Evolutionary conservation across 1,140 invertebrate species (phyloP), one percentile per base, ranked within the genome.

Genomic region (Acromyrmex echinatior): DNA sequence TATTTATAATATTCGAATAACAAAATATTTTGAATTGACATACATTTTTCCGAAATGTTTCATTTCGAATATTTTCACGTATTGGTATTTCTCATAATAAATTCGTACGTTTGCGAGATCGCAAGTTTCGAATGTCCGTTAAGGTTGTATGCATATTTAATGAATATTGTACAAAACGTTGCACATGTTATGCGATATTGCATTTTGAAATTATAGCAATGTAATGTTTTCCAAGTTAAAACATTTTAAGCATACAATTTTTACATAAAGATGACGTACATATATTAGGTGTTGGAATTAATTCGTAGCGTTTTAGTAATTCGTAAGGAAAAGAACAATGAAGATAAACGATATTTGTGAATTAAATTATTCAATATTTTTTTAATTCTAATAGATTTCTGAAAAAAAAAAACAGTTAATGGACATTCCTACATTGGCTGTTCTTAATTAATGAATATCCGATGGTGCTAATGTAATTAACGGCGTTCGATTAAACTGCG

Each of bases 401-500:
- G 51, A 9, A 58, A 12, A 18, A 51, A 73, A 81, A 86, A 89
- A 88, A 63, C 25, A 21, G 60, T 79, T 86, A 91, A 91, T 86
- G 66, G 56, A 78, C 68, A 53, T 66, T 51, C 18, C 45, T 68
- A 28, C n/a, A 5, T 4, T 63, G 58, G 31, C 62, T 10, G 35
- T 28, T 28, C 73, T 51, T 87, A 91, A 92, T 92, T 91, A 92
- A 92, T 87, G 91, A 89, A 91, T 89, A 87, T 78, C 63, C 86
- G 49, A 89, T 80, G 65, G 81, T 31, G 49, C 31, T 68, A 80
- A 39, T 79, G 82, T 85, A 89, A 91, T 91, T 92, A 90, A 90
- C 62, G 82, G 56, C 60, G 70, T 84, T 84, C 58, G 80, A 74
- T 85, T 88, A 81, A 66, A 80, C 35, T 53, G 56, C 21, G 35